Conservation (phyloP, 2,888 invertebrate species). For the Lasioglossum zephyrum region DNA sequence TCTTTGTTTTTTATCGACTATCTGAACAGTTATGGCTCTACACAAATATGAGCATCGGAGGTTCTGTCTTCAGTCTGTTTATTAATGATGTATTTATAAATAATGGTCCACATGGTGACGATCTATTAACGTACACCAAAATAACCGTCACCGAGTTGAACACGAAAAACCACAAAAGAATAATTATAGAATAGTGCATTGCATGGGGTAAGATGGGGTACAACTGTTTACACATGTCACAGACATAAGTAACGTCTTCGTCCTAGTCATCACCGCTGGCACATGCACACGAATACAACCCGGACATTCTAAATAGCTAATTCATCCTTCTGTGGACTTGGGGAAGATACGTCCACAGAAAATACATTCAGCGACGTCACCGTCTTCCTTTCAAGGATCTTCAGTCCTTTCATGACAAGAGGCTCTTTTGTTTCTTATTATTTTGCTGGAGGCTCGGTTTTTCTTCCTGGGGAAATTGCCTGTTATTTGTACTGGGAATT, state of each 20-base stretch:
- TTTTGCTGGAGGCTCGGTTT: not conserved
- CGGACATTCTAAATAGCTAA: not conserved
- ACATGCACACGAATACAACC: not conserved
- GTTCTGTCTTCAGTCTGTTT: not conserved
- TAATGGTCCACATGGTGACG: not conserved
- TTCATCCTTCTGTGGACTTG: not conserved
- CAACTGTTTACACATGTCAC: not conserved
- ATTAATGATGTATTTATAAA: not conserved
- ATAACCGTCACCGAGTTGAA: not conserved
- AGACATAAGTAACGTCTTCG: not conserved
- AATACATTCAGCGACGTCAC: conserved; percentile 6
- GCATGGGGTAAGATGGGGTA: not conserved
- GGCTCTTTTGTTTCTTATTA: not conserved
- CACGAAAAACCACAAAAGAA: not conserved
- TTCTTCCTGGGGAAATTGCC: not conserved
- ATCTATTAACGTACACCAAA: not conserved
- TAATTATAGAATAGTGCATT: not conserved
- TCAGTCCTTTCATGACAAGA: not conserved
- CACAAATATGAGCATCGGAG: not conserved
- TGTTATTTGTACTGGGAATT: not conserved
- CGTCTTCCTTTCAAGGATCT: conserved; percentile 4
- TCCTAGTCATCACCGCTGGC: not conserved
- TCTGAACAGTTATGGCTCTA: not conserved
- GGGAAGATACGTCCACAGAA: not conserved
- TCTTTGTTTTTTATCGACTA: not conserved